A percentile compares a stretch with the other conserved stretches of the same genome.
Evolutionary conservation across 2,888 invertebrate species (phyloP).

Genomic region (Microctonus brassicae): DNA sequence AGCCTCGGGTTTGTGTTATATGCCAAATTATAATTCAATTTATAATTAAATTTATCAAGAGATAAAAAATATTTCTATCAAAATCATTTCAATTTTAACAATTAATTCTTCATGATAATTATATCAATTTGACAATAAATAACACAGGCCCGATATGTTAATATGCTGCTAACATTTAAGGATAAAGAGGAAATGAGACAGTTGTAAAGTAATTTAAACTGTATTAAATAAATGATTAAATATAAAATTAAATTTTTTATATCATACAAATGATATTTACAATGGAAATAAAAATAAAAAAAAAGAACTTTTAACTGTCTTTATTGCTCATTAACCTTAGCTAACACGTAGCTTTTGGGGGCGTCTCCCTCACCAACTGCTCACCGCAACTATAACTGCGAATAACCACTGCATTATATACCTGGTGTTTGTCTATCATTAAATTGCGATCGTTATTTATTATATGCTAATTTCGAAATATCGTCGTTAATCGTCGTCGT

Average conservation of each 20-base stretch:
- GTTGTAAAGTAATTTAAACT: conserved; percentile 23
- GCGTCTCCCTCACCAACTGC: conserved; percentile 69
- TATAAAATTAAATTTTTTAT: too few species aligned
- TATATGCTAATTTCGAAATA: conserved; percentile 43
- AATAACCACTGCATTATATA: conserved; percentile 69
- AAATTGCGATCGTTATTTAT: conserved; percentile 49
- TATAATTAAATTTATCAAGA: too few species aligned
- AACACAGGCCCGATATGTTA: conserved; percentile 65
- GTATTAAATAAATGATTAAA: too few species aligned
- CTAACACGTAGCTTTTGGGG: conserved; percentile 70
- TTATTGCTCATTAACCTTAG: conserved; percentile 62
- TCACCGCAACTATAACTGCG: conserved; percentile 70
- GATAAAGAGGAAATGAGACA: conserved; percentile 52
- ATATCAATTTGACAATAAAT: conserved; percentile 45
- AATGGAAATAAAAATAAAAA: too few species aligned
- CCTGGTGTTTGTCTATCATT: conserved; percentile 69
- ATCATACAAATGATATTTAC: too few species aligned
- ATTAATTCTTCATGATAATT: background rate
- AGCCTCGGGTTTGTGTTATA: conserved; percentile 63
- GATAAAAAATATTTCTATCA: too few species aligned
- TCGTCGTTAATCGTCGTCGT: conserved; percentile 6
- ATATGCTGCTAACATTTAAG: conserved; percentile 69
- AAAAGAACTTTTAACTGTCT: conserved; percentile 40
- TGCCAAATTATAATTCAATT: too few species aligned
- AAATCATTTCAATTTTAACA: conserved; percentile 18